Conservation (phyloP, 2,797 vertebrate genomes). For the Amazona finschi region DNA sequence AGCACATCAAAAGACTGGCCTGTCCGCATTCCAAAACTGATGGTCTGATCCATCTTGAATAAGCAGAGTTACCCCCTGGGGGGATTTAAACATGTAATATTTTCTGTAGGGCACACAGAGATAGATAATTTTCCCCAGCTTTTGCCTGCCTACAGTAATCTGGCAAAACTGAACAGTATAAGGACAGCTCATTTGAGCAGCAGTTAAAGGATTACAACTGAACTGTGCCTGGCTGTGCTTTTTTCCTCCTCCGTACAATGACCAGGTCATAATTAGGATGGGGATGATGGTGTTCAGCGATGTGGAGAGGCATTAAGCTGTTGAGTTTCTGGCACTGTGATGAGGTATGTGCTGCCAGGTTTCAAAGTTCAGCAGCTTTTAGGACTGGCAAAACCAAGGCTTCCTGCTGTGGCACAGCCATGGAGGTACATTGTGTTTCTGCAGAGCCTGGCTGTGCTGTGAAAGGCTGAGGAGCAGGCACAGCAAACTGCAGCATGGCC, state of each 20-base stretch:
- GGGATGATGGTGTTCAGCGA: constrained; percentile 14
- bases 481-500: accelerated
- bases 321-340: not conserved
- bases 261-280: constrained; percentile 61
- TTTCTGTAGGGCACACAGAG: not conserved
- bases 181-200: constrained; percentile 54
- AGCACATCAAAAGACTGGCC: not conserved
- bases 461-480: accelerated
- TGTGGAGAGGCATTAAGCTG: constrained; percentile 23
- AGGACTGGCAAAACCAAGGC: not conserved
- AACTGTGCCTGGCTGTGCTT: constrained; percentile 33
- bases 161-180: not conserved
- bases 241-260: constrained; percentile 14
- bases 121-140: constrained; percentile 17
- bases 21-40: not conserved
- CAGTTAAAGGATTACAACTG: constrained; percentile 66
- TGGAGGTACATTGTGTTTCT: not conserved
- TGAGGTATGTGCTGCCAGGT: constrained; percentile 6
- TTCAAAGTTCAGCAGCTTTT: constrained; percentile 53
- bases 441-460: not conserved
- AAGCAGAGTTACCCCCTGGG: not conserved
- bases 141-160: constrained; percentile 34
- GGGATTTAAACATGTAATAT: not conserved
- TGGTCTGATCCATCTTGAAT: not conserved
- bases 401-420: not conserved